Base-by-base conservation (phyloP, 1,140 invertebrate species). In the Dinothrombium tinctorium region DNA sequence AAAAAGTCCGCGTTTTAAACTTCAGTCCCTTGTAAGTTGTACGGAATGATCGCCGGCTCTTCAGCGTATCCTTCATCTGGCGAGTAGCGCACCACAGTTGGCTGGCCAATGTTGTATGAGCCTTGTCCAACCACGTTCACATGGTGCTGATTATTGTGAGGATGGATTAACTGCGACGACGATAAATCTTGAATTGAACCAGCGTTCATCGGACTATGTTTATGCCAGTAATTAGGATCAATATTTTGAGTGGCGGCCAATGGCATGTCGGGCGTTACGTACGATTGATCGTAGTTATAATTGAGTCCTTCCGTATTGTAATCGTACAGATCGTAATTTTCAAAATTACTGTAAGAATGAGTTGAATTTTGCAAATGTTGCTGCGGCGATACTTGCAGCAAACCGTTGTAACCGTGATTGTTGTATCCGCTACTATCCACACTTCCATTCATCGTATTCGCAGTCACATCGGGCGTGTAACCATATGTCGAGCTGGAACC, bases 1-100 rank as follows among this genome's bases (percentile, higher is more conserved):
- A n/a, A n/a, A n/a, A n/a, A n/a, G n/a, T n/a, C n/a, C n/a, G n/a
- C n/a, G n/a, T n/a, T n/a, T 28, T 19, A 40, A 7, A 40, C 38
- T 29, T 40, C 38, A 31, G 38, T 40, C n/a, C 38, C 38, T 21
- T 40, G 24, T 4, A 28, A 17, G 17, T n/a, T 28, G 17, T n/a
- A 40, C 15, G 12, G 9, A 24, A 11, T 9, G 12, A 14, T 19
- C 11, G 33, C 31, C 78, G 41, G 78, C 61, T 86, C 82, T 38
- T 54, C 53, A 55, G 83, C 80, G 52, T 82, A 86, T 14, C 79
- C 76, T 57, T 86, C 80, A 53, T 86, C 82, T 14, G 77, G 76
- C 1, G 77, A 77, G 56, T 76, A 33, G 42, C 49, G 22, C 32
- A 42, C 31, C 21, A 43, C 23, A 17, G 40, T 29, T 33, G 40